Percentiles rank a stretch among this genome's conserved stretches.
These are phyloP conservation scores for Hyposmocoma kahamanoa DNA, from an alignment of 1,140 invertebrate genomes.

Conservation along the genomic window DNA sequence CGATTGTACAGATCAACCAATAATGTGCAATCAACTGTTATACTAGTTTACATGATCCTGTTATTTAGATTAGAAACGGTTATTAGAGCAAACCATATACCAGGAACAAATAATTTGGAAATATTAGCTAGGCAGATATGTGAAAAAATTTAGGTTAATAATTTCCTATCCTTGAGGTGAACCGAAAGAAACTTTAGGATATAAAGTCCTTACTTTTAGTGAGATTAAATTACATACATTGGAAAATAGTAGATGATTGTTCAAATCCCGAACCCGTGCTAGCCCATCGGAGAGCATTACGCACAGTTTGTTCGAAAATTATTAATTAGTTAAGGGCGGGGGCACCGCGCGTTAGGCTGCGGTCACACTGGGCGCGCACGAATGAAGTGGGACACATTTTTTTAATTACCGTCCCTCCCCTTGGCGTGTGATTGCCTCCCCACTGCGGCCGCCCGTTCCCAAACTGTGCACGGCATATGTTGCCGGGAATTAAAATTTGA, in stretches of 20 bases:
- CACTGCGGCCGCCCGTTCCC: background rate
- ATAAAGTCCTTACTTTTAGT: too few species aligned
- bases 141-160: too few species aligned
- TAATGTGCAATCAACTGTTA: constrained; percentile 16
- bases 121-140: too few species aligned
- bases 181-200: too few species aligned
- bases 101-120: too few species aligned
- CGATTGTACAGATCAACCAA: constrained; percentile 15
- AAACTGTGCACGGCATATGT: constrained; percentile 39
- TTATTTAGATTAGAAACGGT: too few species aligned
- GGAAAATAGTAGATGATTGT: constrained; percentile 14
- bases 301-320: constrained; percentile 21
- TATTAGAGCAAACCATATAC: too few species aligned
- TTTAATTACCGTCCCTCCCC: constrained; percentile 46
- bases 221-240: background rate
- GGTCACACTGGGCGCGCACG: constrained; percentile 35
- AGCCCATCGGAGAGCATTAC: constrained; percentile 2
- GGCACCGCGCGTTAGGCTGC: constrained; percentile 19
- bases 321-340: constrained; percentile 44
- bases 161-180: too few species aligned
- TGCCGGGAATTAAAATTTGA: constrained; percentile 53
- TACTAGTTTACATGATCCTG: too few species aligned
- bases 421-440: constrained; percentile 10
- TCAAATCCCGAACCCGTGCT: constrained; percentile 19
- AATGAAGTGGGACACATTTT: constrained; percentile 68